These are phyloP conservation scores for Luperina testacea DNA, from an alignment of 2,888 invertebrate genomes.

Conservation along the genomic window DNA sequence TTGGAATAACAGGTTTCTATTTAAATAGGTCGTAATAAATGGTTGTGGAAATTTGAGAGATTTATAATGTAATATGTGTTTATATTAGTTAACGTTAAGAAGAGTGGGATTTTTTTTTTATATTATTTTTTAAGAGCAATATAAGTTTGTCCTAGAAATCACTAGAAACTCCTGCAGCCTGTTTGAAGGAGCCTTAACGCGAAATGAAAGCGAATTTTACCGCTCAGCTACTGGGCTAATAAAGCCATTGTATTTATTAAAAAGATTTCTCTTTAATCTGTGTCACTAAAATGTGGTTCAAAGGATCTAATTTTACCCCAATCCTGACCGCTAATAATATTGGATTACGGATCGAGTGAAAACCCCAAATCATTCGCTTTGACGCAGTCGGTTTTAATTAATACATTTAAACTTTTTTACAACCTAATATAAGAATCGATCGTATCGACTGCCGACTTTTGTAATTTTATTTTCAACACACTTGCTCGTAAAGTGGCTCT, in stretches of 20 bases:
- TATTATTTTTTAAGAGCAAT: not conserved
- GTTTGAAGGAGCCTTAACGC: too few species aligned
- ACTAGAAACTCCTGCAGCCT: not conserved
- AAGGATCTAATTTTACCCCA: conserved; percentile 18
- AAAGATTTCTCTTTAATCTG: not conserved
- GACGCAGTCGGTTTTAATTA: conserved; percentile 11
- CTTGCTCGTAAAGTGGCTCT: too few species aligned
- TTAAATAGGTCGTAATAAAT: conserved; percentile 38
- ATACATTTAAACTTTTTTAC: conserved; percentile 8
- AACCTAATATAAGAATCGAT: not conserved
- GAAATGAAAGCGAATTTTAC: not conserved
- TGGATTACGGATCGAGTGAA: conserved; percentile 11
- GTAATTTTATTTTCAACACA: not conserved
- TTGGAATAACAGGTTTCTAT: conserved; percentile 31
- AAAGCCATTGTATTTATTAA: not conserved
- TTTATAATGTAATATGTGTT: conserved; percentile 14
- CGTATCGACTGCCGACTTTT: not conserved
- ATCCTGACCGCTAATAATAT: conserved; percentile 6
- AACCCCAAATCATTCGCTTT: conserved; percentile 30
- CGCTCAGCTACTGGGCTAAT: not conserved
- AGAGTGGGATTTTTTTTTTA: not conserved
- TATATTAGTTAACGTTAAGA: not conserved
- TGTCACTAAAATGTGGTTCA: not conserved
- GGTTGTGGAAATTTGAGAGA: conserved; percentile 12
- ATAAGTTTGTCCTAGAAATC: not conserved